phyloP scores from a whole-genome alignment of 2,113 vertebrate species.

The Calonectris borealis region DNA sequence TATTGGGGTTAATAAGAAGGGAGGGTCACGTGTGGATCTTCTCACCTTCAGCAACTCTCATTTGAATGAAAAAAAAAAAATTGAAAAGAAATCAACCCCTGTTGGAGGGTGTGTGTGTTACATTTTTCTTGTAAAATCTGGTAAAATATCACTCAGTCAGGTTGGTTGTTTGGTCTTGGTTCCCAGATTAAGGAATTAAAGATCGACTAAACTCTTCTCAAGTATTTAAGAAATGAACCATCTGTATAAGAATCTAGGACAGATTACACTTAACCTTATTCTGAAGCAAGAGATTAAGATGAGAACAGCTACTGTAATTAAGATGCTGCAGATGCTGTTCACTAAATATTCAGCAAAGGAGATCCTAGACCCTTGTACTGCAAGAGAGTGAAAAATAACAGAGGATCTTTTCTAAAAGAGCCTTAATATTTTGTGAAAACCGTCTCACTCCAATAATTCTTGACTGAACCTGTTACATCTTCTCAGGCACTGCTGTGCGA shows the following conservation, averaged over 20 bases:
- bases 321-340: slow-evolving; percentile 69
- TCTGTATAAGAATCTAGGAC: slow-evolving; percentile 84
- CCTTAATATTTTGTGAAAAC: neutral
- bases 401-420: neutral
- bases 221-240: slow-evolving; percentile 85
- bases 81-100: neutral
- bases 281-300: slow-evolving; percentile 65
- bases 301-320: slow-evolving; percentile 72
- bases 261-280: slow-evolving; percentile 83
- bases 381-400: neutral
- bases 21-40: neutral
- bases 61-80: neutral
- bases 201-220: slow-evolving; percentile 80
- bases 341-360: slow-evolving; percentile 45
- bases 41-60: neutral
- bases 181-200: slow-evolving; percentile 77
- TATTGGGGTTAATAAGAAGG: neutral
- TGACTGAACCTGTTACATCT: neutral
- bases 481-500: neutral
- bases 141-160: slow-evolving; percentile 31
- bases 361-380: neutral
- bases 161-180: slow-evolving; percentile 43
- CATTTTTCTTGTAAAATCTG: slow-evolving; percentile 1
- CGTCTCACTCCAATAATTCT: neutral
- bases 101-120: neutral